Evolutionary conservation across 2,888 invertebrate species (phyloP), one percentile per base, ranked within the genome.

Genomic region (Dichetophora obliterata): DNA sequence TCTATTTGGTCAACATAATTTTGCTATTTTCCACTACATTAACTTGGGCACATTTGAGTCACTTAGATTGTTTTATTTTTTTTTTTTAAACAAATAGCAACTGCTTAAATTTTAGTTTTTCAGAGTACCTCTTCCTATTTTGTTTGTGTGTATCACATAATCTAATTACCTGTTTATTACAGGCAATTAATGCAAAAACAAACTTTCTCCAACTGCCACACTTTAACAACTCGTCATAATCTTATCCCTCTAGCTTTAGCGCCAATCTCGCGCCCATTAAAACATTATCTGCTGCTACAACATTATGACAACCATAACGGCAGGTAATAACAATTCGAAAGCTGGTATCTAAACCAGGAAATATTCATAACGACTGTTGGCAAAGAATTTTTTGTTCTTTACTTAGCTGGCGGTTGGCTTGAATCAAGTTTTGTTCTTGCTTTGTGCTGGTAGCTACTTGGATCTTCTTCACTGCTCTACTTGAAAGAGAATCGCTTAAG

Each of bases 271-370:
- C 19, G 70, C 81, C 80, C 86, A 85, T 85, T 85, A 86, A 85
- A 85, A 84, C 84, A 85, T 86, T 85, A 85, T 85, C 85, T 84
- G 80, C 69, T 14, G 37, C 2, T 37, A 1, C 54, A 68, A 81
- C 82, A 84, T 85, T 83, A 84, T 83, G 83, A 80, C 81, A 83
- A 82, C 83, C 84, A 84, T 84, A 85, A 85, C 84, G 81, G 85
- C 85, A 85, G 85, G 85, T 85, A 85, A 85, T 85, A 85, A 85
- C 83, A 85, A 83, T 85, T 80, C 84, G 81, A 80, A 82, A 80
- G 81, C 79, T 37, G 63, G 11, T 65, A 71, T 77, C 77, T 70
- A 66, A 65, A 75, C 70, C 79, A 37, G 61, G 71, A 78, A 78
- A 76, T 76, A 50, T 50, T 75, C 74, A 76, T 78, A 78, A 78